A percentile compares a stretch with the other conserved stretches of the same genome.
Conservation (phyloP, 1,140 invertebrate species). For the Tetragnatha versicolor region DNA sequence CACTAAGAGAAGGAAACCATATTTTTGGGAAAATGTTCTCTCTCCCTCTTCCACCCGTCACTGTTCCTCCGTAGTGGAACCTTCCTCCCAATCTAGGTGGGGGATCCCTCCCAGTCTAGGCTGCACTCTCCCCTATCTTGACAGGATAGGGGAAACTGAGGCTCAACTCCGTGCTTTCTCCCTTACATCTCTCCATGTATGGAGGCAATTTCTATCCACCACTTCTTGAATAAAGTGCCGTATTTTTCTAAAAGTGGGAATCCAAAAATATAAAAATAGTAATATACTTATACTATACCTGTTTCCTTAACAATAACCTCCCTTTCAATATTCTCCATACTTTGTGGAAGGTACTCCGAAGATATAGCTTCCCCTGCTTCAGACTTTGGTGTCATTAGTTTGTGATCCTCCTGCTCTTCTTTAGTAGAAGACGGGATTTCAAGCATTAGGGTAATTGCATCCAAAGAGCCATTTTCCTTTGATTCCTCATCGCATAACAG, state of each 20-base stretch:
- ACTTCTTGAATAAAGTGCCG: neutral
- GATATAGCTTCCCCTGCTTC: too few relatives aligned
- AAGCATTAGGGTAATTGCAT: neutral
- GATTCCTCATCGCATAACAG: neutral
- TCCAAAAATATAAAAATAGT: neutral
- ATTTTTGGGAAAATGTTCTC: too few relatives aligned
- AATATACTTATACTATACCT: neutral
- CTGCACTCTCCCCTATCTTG: too few relatives aligned
- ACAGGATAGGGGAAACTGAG: too few relatives aligned
- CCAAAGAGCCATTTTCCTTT: neutral
- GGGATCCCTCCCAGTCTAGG: too few relatives aligned
- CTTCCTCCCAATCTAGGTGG: too few relatives aligned
- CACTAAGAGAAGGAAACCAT: too few relatives aligned
- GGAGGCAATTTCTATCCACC: too few relatives aligned
- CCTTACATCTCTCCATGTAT: too few relatives aligned
- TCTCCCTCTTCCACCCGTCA: too few relatives aligned
- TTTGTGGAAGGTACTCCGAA: neutral
- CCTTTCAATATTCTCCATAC: neutral
- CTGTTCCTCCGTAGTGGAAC: too few relatives aligned
- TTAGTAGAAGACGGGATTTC: neutral
- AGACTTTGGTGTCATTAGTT: neutral
- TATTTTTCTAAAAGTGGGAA: neutral
- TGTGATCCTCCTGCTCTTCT: neutral
- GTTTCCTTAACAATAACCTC: neutral
- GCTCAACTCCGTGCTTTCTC: too few relatives aligned